phyloP scores from a whole-genome alignment of 2,797 vertebrate genomes.

The Cossypha dichroa region DNA sequence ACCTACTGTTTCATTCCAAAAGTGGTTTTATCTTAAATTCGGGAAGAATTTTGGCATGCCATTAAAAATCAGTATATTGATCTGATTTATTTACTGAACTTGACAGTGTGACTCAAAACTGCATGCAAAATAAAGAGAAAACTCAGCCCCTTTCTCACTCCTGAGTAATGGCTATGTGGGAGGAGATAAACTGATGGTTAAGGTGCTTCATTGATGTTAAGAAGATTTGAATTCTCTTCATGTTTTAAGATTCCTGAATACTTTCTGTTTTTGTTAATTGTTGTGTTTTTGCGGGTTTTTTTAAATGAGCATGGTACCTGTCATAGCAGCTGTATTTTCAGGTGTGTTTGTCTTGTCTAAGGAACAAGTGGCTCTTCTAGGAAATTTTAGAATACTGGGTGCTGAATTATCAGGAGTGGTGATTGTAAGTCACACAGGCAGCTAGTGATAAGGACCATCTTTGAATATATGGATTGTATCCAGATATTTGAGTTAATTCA shows the following conservation, averaged over 20 bases:
- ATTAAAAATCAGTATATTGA: not conserved
- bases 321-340: not conserved
- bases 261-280: not conserved
- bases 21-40: not conserved
- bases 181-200: not conserved
- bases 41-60: not conserved
- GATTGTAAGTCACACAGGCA: not conserved
- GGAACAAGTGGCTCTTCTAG: not conserved
- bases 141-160: not conserved
- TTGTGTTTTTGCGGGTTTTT: not conserved
- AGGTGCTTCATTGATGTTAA: not conserved
- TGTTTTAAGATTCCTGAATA: not conserved
- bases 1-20: not conserved
- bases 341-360: not conserved
- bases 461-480: not conserved
- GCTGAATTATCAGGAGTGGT: not conserved
- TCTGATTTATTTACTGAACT: not conserved
- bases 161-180: not conserved
- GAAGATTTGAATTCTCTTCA: not conserved
- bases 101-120: not conserved
- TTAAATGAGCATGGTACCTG: accelerated
- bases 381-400: not conserved
- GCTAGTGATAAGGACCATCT: not conserved
- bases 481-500: not conserved
- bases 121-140: not conserved